A percentile compares a stretch with the other conserved stretches of the same genome.
phyloP scores from a whole-genome alignment of 30 jellyfish, hydroid and myxozoan species.

The Calvadosia cruxmelitensis region DNA sequence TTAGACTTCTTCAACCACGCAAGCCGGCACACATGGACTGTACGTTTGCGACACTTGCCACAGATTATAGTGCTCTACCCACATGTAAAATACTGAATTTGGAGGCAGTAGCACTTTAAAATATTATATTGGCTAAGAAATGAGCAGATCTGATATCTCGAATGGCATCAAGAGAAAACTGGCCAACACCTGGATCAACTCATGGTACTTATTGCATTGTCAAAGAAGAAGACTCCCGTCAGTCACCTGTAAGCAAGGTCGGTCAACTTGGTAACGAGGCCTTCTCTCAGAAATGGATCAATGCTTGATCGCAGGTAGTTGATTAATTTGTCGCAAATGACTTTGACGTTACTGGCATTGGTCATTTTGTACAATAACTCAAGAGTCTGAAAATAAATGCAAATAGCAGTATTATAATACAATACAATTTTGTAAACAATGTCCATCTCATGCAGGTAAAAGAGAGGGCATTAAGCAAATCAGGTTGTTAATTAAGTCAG shows the following conservation, averaged over 20 bases:
- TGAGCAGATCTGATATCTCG: background rate
- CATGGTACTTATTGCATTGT: background rate
- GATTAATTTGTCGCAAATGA: conserved; percentile 57
- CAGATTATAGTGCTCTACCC: background rate
- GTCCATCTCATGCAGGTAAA: too few relatives aligned
- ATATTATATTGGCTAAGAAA: too few relatives aligned
- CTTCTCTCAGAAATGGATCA: conserved; percentile 49
- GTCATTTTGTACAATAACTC: conserved; percentile 71
- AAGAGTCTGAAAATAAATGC: conserved; percentile 73
- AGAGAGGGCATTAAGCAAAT: too few relatives aligned
- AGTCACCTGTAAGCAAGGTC: conserved; percentile 78
- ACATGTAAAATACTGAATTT: background rate
- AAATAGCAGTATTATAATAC: too few relatives aligned
- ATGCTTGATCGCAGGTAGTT: conserved; percentile 52
- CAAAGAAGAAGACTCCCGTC: background rate
- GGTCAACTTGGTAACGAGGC: conserved; percentile 64
- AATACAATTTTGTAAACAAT: too few relatives aligned
- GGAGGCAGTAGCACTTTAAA: too few relatives aligned
- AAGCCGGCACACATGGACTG: too few relatives aligned
- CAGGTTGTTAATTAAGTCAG: too few relatives aligned
- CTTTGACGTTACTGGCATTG: conserved; percentile 58
- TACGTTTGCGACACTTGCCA: too few relatives aligned
- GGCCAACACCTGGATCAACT: background rate
- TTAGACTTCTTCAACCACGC: too few relatives aligned
- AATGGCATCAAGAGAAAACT: background rate